These are phyloP conservation scores for Sula dactylatra DNA, from an alignment of 2,113 vertebrate species.

Conservation along the genomic window DNA sequence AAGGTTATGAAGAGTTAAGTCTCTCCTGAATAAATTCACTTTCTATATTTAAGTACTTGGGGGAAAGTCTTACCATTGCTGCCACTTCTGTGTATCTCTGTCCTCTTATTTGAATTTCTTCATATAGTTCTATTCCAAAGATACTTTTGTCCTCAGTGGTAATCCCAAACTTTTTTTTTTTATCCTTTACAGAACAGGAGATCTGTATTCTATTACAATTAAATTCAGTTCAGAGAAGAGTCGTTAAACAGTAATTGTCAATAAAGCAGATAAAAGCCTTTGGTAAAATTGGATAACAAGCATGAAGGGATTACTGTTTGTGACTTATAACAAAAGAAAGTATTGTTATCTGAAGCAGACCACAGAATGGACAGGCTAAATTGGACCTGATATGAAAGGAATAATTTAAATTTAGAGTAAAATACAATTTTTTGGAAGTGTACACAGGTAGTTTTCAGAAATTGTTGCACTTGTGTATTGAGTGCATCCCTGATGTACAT, in stretches of 20 bases:
- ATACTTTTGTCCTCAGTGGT: neutral
- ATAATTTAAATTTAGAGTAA: neutral
- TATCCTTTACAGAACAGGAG: neutral
- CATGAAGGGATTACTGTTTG: constrained; percentile 31
- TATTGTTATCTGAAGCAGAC: constrained; percentile 1
- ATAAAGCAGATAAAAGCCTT: constrained; percentile 27
- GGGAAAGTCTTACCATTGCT: neutral
- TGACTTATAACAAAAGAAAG: constrained; percentile 17
- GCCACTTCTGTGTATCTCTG: neutral
- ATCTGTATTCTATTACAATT: neutral
- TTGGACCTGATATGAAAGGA: neutral
- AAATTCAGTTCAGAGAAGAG: neutral
- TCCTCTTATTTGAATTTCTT: neutral
- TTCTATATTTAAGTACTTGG: neutral
- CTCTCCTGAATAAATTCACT: neutral
- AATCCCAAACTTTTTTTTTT: neutral
- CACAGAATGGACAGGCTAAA: neutral
- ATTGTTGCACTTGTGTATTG: neutral
- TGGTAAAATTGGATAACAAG: constrained; percentile 33
- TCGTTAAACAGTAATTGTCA: constrained; percentile 26
- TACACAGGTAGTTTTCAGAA: neutral
- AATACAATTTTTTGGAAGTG: neutral
- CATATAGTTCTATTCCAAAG: neutral
- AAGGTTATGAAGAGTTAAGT: neutral
- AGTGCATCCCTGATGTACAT: neutral